Base-by-base conservation (phyloP, 1,140 invertebrate genomes). In the Augochlora pura region DNA sequence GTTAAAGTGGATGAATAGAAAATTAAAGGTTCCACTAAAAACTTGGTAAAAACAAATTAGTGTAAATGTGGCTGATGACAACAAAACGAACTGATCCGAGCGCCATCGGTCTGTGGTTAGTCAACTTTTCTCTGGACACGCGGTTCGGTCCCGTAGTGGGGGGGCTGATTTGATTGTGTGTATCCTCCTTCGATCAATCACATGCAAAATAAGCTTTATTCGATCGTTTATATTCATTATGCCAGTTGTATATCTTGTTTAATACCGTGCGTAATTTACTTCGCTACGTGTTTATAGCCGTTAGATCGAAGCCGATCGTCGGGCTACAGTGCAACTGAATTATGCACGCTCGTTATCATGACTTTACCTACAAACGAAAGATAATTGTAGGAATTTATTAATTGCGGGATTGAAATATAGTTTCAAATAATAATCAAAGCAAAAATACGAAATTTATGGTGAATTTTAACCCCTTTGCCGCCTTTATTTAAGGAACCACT, bases 51-150 rank as follows among this genome's bases (percentile, higher is more conserved):
- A 87, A 88, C 85, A 88, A 88, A 80, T 87, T 74, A 85, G 81
- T 78, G 68, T 82, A 84, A 88, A 88, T 83, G 80, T 87, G 83
- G 85, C 75, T 85, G 69, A 89, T 85, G 86, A 89, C 87, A 89
- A 89, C 88, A 89, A 89, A 89, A 88, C 84, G 84, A 73, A 83
- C 77, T 69, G 84, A 85, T 69, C 18, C 18, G 25, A 49, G 71
- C 87, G 88, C 86, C 75, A 74, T 66, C 59, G 0, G 18, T n/a
- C 38, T 52, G 32, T 14, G 64, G 32, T 38, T 38, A 2, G 66
- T 73, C 38, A 67, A 71, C 62, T 83, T 57, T 59, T 54, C 62
- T 71, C 9, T 59, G 32, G 49, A 78, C 77, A 83, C 81, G 77
- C 77, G 71, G 77, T 81, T 42, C n/a, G 27, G 63, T 46, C 18